These are phyloP conservation scores for Trachelus stipa DNA, from an alignment of 2,888 invertebrate genomes.

Conservation along the genomic window DNA sequence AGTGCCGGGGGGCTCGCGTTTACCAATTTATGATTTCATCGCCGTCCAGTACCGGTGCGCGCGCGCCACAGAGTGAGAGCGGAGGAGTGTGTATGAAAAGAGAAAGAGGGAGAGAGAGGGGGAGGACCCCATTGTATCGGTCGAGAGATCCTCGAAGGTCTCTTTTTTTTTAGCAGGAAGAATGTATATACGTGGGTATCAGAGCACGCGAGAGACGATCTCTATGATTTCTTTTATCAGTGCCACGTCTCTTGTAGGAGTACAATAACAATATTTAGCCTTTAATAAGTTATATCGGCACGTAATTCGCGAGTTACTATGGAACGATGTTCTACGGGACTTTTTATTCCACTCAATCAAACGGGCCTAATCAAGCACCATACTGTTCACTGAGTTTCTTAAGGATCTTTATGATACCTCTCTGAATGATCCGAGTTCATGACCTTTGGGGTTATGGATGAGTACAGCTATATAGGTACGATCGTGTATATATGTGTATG, in stretches of 20 bases:
- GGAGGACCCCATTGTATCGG: background rate
- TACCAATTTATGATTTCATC: slow-evolving; percentile 63
- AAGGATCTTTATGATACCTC: background rate
- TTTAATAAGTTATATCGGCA: background rate
- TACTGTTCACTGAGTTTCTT: background rate
- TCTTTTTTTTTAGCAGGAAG: background rate
- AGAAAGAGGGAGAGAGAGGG: background rate
- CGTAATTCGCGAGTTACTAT: background rate
- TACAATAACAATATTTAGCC: background rate
- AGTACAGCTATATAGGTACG: background rate
- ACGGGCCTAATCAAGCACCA: background rate
- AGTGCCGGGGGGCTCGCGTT: slow-evolving; percentile 59
- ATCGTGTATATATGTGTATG: background rate
- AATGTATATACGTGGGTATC: background rate
- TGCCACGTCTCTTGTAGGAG: background rate
- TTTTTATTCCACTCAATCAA: background rate
- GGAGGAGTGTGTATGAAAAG: background rate
- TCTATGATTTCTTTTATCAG: background rate
- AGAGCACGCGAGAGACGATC: background rate
- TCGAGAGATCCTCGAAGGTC: background rate
- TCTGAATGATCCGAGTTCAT: background rate
- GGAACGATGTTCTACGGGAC: background rate
- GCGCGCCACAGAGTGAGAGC: background rate
- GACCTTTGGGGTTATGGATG: background rate
- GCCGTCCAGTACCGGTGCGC: slow-evolving; percentile 36